These are phyloP conservation scores for Pinna nobilis DNA, from an alignment of 1,140 invertebrate genomes.

Conservation along the genomic window DNA sequence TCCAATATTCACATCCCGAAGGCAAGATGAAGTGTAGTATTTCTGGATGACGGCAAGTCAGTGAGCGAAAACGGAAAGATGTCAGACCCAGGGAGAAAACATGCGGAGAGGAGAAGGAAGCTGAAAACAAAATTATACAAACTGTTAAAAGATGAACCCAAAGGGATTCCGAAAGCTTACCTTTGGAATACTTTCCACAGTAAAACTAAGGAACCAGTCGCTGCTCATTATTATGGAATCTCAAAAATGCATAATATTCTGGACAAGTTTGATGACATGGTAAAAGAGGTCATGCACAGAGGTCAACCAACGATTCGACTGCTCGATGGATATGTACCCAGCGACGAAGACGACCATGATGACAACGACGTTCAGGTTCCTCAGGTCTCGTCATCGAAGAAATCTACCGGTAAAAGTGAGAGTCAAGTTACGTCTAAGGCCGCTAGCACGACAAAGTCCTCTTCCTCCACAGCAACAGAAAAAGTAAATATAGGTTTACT, in stretches of 20 bases:
- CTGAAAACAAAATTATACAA: constrained; percentile 34
- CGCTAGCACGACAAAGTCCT: too few species aligned
- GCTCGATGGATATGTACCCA: constrained; percentile 1
- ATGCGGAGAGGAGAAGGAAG: not conserved
- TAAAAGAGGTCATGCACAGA: constrained; percentile 14
- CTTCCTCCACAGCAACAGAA: too few species aligned
- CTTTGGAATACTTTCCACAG: constrained; percentile 25
- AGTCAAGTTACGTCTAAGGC: not conserved
- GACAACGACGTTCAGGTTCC: constrained; percentile 16
- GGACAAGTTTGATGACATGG: constrained; percentile 20
- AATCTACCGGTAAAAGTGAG: too few species aligned
- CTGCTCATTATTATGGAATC: constrained; percentile 17
- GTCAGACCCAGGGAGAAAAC: constrained; percentile 11
- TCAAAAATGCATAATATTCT: constrained; percentile 28
- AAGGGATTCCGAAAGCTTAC: constrained; percentile 30
- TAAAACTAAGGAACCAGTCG: not conserved
- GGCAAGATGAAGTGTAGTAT: too few species aligned
- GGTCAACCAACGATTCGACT: constrained; percentile 4
- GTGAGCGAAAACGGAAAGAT: too few species aligned
- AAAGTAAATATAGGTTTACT: too few species aligned
- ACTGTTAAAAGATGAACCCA: constrained; percentile 14
- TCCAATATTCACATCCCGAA: too few species aligned
- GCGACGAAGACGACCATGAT: not conserved
- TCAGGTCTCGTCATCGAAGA: constrained; percentile 18
- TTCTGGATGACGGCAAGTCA: too few species aligned